Evolutionary conservation across 2,888 invertebrate species (phyloP), one percentile per base, ranked within the genome.

Genomic region (Busseola fusca): DNA sequence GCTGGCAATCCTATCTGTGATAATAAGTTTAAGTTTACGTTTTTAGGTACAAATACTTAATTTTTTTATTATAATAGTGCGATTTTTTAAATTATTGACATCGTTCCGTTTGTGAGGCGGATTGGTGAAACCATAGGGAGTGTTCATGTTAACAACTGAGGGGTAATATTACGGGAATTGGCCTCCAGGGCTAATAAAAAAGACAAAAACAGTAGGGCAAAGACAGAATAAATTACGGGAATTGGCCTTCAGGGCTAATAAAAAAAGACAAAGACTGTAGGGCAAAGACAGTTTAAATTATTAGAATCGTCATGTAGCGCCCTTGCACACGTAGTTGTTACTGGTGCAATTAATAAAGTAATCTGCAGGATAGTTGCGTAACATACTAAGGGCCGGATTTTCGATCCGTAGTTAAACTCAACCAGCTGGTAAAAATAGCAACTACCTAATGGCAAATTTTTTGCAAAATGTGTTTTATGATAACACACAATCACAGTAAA

Each of bases 1-100:
- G 82, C 69, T 84, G 82, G 78, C 69, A 69, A 76, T 40, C 37
- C 0, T 79, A 68, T 82, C 91, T 92, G 92, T 92, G 92, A 91
- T 91, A 84, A 48, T 86, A 70, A 81, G 81, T 74, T 72, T 88
- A 79, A 87, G 83, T 68, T 72, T 83, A 45, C 83, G 74, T 80
- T 65, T 82, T 80, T 85, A 84, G 73, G 67, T 80, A 64, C 48
- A 69, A 73, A 71, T 56, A 77, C 74, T 78, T 79, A 81, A 71
- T 75, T 79, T 37, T 62, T 70, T 34, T 7, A 30, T 50, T 64
- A 27, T 60, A 69, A 34, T 74, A 68, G 56, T 16, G 9, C 0
- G 27, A 50, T 30, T 78, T 72, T 42, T 56, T 40, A 1, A 30
- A 64, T 40, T 30, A 52, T 16, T 34, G 18, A 18, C 27, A 4